Base-by-base conservation (phyloP, 1,140 invertebrate genomes). In the Potamilus streckersoni region DNA sequence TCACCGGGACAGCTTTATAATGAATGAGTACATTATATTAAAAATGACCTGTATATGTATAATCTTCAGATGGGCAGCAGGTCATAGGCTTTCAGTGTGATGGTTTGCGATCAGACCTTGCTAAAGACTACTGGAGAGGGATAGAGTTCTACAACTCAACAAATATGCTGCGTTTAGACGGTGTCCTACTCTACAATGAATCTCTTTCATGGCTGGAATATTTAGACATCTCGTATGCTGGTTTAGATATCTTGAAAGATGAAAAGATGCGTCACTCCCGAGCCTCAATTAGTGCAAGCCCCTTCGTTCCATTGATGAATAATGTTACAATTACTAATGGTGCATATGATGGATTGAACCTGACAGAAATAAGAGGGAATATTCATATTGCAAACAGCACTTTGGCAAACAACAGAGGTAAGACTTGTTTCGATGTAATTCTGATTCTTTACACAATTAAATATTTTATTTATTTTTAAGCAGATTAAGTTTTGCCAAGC, bases 341-440 rank as follows among this genome's bases (percentile, higher is more conserved):
- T 17, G 96, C 96, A 6, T 97, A 94, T 87, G 97, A 96, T 84
- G 97, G 95, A 3, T 93, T 98, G 69, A 98, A 98, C 88, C 92
- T 98, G 67, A 97, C 96, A 0, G 92, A 93, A 73, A 94, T 97
- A 3, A 92, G 93, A 74, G 94, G 95, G n/a, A 93, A 94, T 16
- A 92, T 97, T 78, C 90, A 92, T 60, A 93, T 99, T 66, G 92
- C 93, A 69, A 95, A 97, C 86, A 95, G 94, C 71, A 95, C 94
- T 0, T 91, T 98, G 66, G 91, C 93, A 78, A 93, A 94, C 83
- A 97, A 97, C 90, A 94, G 93, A 92, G 94, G 93, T 94, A 88
- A 87, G 79, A 81, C 61, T 78, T 57, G 17, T 17, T 19, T 38
- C 61, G 4, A 49, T 49, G 38, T 49, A 8, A 49, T 8, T 8